phyloP scores from a whole-genome alignment of 2,797 vertebrate species.

The Myripristis jacobus region DNA sequence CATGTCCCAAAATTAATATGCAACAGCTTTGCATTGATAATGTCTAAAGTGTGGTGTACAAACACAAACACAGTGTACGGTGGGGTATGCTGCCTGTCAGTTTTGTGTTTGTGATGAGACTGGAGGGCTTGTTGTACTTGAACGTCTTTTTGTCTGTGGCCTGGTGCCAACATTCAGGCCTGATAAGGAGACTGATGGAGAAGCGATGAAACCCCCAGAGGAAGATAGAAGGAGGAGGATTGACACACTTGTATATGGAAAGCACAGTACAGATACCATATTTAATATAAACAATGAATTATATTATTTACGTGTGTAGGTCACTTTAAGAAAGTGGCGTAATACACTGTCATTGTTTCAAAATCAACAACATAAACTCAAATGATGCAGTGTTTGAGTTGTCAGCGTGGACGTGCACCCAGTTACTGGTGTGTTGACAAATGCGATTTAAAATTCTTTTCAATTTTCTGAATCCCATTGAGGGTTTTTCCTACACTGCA shows the following conservation, averaged over 20 bases:
- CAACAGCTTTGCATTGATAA: neutral
- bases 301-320: slow-evolving; percentile 2
- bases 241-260: slow-evolving; percentile 18
- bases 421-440: too few relatives aligned
- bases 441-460: too few relatives aligned
- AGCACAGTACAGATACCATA: slow-evolving; percentile 11
- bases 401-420: too few relatives aligned
- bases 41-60: neutral
- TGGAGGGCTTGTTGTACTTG: slow-evolving; percentile 13
- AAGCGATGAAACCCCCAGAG: slow-evolving; percentile 37
- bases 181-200: slow-evolving; percentile 35
- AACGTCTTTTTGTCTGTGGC: slow-evolving; percentile 25
- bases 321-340: neutral
- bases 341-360: too few relatives aligned
- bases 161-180: slow-evolving; percentile 46
- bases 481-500: too few relatives aligned
- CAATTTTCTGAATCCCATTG: too few relatives aligned
- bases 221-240: slow-evolving; percentile 27
- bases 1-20: neutral
- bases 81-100: slow-evolving; percentile 1
- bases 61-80: too few relatives aligned
- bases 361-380: too few relatives aligned
- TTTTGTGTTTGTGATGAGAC: slow-evolving; percentile 39
- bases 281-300: slow-evolving; percentile 23
- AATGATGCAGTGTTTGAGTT: too few relatives aligned